Percentiles rank a stretch among this genome's conserved stretches.
Evolutionary conservation across 2,888 invertebrate genomes (phyloP).

Genomic region (Phalera bucephala): DNA sequence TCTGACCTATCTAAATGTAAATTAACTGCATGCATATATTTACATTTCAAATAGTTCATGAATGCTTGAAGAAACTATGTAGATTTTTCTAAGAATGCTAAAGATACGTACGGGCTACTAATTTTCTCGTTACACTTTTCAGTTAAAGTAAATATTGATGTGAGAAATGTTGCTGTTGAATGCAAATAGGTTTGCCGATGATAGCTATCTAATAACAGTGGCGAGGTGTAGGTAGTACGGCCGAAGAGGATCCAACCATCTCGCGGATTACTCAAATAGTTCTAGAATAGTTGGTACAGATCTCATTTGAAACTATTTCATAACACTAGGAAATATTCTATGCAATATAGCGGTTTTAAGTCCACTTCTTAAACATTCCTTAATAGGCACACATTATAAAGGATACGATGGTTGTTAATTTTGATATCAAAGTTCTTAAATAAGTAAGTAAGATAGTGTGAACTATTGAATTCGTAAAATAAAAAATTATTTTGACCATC

Average conservation of each 20-base stretch:
- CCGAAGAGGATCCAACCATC: neutral
- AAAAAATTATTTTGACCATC: too few species aligned
- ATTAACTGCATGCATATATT: neutral
- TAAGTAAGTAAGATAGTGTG: too few species aligned
- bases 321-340: too few species aligned
- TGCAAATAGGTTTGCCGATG: neutral
- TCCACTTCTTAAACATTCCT: too few species aligned
- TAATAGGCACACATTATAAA: too few species aligned
- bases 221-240: neutral
- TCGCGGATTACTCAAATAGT: neutral
- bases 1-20: neutral
- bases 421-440: too few species aligned
- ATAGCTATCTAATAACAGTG: conserved; percentile 2
- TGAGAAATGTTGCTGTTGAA: neutral
- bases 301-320: neutral
- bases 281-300: neutral
- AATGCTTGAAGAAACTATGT: conserved; percentile 1
- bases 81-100: conserved; percentile 1
- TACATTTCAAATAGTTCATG: conserved; percentile 1
- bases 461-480: too few species aligned
- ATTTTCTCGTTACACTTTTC: conserved; percentile 1
- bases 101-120: neutral
- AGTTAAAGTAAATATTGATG: conserved; percentile 1
- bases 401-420: too few species aligned
- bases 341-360: too few species aligned